Evolutionary conservation across 2,797 vertebrate genomes (phyloP).

Genomic region (Setipinna tenuifilis): DNA sequence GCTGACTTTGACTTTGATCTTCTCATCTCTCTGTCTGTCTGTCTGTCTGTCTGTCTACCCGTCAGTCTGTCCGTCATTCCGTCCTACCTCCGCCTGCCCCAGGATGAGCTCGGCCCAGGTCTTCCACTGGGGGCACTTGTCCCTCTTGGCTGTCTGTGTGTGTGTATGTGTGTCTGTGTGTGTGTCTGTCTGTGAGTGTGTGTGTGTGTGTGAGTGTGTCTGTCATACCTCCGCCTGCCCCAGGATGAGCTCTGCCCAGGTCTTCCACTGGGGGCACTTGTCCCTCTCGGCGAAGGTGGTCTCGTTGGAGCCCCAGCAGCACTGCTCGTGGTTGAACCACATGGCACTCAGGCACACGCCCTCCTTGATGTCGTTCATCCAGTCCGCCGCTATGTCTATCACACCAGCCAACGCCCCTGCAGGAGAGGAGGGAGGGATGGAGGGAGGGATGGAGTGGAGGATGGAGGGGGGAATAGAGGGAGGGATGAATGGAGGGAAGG

Average conservation of each 20-base stretch:
- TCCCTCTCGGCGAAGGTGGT: conserved; percentile 96
- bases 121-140: conserved; percentile 98
- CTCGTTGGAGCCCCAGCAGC: conserved; percentile 97
- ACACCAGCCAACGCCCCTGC: conserved; percentile 94
- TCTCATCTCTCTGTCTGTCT: too few relatives aligned
- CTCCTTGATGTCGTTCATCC: conserved; percentile 98
- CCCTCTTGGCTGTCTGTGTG: conserved; percentile 79
- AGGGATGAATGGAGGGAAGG: too few relatives aligned
- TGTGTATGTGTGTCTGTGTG: conserved; percentile 62
- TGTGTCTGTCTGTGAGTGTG: not conserved
- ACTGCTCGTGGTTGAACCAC: conserved; percentile 99
- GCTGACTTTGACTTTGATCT: too few relatives aligned
- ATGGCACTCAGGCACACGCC: conserved; percentile 94
- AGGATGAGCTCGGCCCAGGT: conserved; percentile 97
- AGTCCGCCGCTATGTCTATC: conserved; percentile 98
- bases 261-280: conserved; percentile 98
- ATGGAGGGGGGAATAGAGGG: not conserved
- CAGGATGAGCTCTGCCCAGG: conserved; percentile 96
- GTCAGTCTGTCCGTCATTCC: conserved; percentile 52
- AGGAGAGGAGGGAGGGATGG: conserved; percentile 20
- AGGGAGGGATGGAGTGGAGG: conserved; percentile 8
- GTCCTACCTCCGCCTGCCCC: conserved; percentile 92
- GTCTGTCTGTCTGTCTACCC: not conserved
- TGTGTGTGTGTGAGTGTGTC: not conserved
- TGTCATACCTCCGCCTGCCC: conserved; percentile 92